These are phyloP conservation scores for Apolygus lucorum DNA, from an alignment of 1,140 invertebrate genomes.

Conservation along the genomic window DNA sequence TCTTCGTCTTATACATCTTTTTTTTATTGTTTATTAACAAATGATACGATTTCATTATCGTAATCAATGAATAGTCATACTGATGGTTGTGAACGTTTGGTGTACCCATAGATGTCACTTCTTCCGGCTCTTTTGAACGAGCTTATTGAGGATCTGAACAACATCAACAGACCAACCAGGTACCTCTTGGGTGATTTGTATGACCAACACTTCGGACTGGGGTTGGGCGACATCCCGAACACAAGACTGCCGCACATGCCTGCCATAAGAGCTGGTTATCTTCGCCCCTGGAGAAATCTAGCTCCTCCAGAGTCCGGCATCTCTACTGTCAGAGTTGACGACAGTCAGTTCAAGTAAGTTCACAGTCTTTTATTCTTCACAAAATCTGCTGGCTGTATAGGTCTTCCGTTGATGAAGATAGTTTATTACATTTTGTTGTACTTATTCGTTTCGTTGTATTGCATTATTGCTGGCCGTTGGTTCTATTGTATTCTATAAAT, in stretches of 20 bases:
- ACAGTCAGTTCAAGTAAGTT: neutral
- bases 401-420: too few relatives aligned
- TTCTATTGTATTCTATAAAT: too few relatives aligned
- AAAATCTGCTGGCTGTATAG: too few relatives aligned
- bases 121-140: neutral
- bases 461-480: too few relatives aligned
- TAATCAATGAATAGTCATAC: too few relatives aligned
- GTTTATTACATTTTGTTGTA: too few relatives aligned
- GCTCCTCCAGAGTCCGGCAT: neutral
- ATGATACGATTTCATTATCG: too few relatives aligned
- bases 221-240: neutral
- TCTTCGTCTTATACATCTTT: too few relatives aligned
- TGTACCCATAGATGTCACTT: neutral
- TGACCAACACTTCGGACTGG: conserved; percentile 18
- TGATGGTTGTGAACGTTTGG: too few relatives aligned
- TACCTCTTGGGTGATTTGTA: conserved; percentile 10
- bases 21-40: too few relatives aligned
- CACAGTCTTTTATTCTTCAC: neutral
- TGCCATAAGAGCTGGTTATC: conserved; percentile 1
- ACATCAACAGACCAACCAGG: neutral
- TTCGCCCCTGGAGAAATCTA: conserved; percentile 17
- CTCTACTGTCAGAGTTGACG: neutral
- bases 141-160: neutral
- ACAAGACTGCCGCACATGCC: neutral
- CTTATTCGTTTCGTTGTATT: too few relatives aligned